Evolutionary conservation across 2,113 vertebrate species (phyloP).

Genomic region (Salvelinus namaycush): DNA sequence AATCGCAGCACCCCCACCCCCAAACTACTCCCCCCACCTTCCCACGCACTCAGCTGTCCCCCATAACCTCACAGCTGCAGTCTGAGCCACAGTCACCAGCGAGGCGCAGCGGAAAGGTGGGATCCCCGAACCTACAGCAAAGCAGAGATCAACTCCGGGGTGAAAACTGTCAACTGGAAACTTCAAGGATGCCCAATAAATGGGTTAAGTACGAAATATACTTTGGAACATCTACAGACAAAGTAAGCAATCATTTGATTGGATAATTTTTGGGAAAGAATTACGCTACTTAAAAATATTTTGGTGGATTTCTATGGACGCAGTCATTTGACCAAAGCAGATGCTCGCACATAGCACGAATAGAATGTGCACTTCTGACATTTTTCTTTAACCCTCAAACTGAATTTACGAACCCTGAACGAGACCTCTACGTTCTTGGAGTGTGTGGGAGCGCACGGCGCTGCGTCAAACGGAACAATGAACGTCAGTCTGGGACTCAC

Average conservation of each 20-base stretch:
- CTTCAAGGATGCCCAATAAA: background rate
- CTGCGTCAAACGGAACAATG: constrained; percentile 32
- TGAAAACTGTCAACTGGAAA: background rate
- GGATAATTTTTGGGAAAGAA: background rate
- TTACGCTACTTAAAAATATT: too few species aligned
- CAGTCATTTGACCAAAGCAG: background rate
- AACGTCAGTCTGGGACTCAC: constrained; percentile 57
- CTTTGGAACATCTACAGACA: background rate
- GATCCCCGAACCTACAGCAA: background rate
- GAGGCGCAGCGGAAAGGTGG: background rate
- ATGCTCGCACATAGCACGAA: too few species aligned
- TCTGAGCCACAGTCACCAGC: background rate
- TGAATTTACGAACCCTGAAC: constrained; percentile 51
- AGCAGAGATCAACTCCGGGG: constrained; percentile 6
- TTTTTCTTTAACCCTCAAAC: constrained; percentile 15
- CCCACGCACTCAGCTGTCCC: constrained; percentile 15
- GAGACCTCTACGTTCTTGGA: constrained; percentile 47
- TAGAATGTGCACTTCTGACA: background rate
- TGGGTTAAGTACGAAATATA: background rate
- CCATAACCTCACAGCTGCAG: constrained; percentile 17
- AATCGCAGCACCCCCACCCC: too few species aligned
- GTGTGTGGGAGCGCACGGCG: constrained; percentile 53
- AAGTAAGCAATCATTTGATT: background rate
- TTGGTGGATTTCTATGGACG: too few species aligned
- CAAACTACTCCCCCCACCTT: background rate